Percentiles rank a stretch among this genome's conserved stretches.
Conservation (phyloP, 2,888 invertebrate genomes). For the Hartigia nigra region DNA sequence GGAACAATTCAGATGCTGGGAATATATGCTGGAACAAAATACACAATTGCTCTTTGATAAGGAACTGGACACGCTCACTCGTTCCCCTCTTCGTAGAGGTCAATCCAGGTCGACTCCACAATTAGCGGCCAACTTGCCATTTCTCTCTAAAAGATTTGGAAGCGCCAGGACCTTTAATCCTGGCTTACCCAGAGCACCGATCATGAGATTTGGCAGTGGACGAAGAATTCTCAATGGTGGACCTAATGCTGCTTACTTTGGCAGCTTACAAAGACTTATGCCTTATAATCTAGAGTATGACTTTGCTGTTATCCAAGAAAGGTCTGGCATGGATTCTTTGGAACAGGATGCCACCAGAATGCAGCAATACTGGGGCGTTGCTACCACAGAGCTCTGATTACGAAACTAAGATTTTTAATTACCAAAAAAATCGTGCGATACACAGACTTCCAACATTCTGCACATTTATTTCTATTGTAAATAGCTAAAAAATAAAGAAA, state of each 20-base stretch:
- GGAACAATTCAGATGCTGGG: slow-evolving; percentile 93
- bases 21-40: slow-evolving; percentile 92
- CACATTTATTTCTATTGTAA: background rate
- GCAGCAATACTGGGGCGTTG: slow-evolving; percentile 93
- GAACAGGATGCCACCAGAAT: slow-evolving; percentile 84
- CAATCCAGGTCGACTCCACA: slow-evolving; percentile 42
- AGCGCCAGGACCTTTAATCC: slow-evolving; percentile 84
- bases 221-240: slow-evolving; percentile 76
- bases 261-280: slow-evolving; percentile 85
- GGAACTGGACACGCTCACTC: slow-evolving; percentile 83
- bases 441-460: background rate
- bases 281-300: slow-evolving; percentile 87
- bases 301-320: slow-evolving; percentile 85
- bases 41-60: slow-evolving; percentile 89
- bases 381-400: slow-evolving; percentile 82
- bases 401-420: background rate
- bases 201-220: slow-evolving; percentile 72
- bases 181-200: slow-evolving; percentile 59
- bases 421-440: background rate
- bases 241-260: slow-evolving; percentile 89
- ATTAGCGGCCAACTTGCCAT: slow-evolving; percentile 65
- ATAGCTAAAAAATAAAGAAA: background rate
- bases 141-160: slow-evolving; percentile 81
- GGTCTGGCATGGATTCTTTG: slow-evolving; percentile 76
- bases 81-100: slow-evolving; percentile 63